These are phyloP conservation scores for Bombus soroeensis DNA, from an alignment of 1,140 invertebrate species.

Conservation along the genomic window DNA sequence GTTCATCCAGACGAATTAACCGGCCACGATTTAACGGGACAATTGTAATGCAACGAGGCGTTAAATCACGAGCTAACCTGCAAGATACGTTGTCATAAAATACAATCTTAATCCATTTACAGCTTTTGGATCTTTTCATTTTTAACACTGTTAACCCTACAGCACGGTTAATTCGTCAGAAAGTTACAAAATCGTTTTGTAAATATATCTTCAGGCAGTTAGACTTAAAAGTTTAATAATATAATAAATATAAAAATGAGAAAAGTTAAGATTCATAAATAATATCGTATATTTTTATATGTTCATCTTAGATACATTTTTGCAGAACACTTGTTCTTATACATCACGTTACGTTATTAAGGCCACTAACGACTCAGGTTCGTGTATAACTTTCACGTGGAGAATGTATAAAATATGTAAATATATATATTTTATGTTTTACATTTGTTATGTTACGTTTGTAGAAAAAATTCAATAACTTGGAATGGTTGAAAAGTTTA, in stretches of 20 bases:
- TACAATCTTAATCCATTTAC: background rate
- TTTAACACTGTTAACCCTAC: background rate
- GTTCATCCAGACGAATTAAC: background rate
- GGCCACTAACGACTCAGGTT: too few relatives aligned
- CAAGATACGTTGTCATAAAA: background rate
- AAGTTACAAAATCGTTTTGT: background rate
- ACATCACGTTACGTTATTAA: too few relatives aligned
- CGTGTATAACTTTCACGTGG: too few relatives aligned
- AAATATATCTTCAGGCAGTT: background rate
- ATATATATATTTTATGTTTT: too few relatives aligned
- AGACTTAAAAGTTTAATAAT: background rate
- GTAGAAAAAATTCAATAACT: too few relatives aligned
- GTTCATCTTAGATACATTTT: too few relatives aligned
- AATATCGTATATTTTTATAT: too few relatives aligned
- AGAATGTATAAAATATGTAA: too few relatives aligned
- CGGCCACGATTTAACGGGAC: constrained; percentile 9
- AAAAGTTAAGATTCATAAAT: too few relatives aligned
- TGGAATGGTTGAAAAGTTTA: background rate
- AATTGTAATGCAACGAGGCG: background rate
- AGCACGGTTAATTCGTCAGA: background rate
- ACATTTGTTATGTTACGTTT: too few relatives aligned
- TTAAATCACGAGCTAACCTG: background rate
- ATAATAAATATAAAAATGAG: background rate
- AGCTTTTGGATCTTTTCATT: background rate
- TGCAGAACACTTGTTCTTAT: too few relatives aligned